Conservation (phyloP, 2,113 vertebrate species). For the Suncus etruscus region DNA sequence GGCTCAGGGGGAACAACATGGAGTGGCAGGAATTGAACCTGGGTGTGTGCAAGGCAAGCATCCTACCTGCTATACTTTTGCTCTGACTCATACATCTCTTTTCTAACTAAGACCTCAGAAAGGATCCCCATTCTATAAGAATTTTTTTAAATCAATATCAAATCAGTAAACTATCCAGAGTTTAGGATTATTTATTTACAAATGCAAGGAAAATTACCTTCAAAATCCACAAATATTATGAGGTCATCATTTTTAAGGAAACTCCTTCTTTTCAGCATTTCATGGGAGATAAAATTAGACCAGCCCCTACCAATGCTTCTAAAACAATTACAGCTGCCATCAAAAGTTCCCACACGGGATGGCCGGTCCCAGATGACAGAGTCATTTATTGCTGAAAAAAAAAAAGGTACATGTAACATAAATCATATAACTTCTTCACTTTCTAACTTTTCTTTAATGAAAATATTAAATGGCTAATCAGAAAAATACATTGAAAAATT, state of each 20-base stretch:
- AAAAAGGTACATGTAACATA: not conserved
- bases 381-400: constrained; percentile 74
- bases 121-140: not conserved
- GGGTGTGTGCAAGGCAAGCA: no score
- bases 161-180: not conserved
- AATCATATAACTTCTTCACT: not conserved
- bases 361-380: constrained; percentile 89
- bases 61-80: no score
- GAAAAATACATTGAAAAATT: not conserved
- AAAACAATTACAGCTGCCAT: constrained; percentile 85
- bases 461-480: not conserved
- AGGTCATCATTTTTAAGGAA: constrained; percentile 94
- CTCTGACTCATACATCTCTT: not conserved
- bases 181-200: not conserved
- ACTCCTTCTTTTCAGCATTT: constrained; percentile 86
- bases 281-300: constrained; percentile 90
- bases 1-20: no score
- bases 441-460: not conserved
- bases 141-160: not conserved
- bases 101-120: not conserved
- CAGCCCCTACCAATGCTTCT: constrained; percentile 86
- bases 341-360: constrained; percentile 83
- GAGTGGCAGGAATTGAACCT: no score
- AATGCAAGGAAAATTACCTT: constrained; percentile 85
- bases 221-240: constrained; percentile 92